These are phyloP conservation scores for Bryconaethiops microstoma DNA, from an alignment of 2,797 vertebrate genomes.

Conservation along the genomic window DNA sequence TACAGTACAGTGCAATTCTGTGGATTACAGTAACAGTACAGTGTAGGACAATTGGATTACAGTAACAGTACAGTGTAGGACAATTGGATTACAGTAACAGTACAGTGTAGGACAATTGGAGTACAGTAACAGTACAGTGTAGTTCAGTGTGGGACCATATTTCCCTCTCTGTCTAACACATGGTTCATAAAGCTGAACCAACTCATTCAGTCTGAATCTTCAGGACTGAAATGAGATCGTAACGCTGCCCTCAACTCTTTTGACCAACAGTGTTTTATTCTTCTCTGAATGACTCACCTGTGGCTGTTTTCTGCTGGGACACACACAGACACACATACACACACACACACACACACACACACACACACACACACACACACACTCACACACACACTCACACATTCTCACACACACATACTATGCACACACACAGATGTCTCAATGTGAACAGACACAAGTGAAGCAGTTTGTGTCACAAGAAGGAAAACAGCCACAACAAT, in stretches of 20 bases:
- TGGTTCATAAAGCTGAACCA: slow-evolving; percentile 78
- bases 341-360: too few relatives aligned
- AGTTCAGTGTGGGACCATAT: slow-evolving; percentile 67
- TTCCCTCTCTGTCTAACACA: slow-evolving; percentile 72
- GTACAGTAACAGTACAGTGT: too few relatives aligned
- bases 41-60: not conserved
- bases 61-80: too few relatives aligned
- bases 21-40: not conserved
- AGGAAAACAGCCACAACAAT: not conserved
- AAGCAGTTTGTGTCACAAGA: not conserved
- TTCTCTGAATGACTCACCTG: not conserved
- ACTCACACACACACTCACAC: too few relatives aligned
- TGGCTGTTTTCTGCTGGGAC: slow-evolving; percentile 34
- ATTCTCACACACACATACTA: too few relatives aligned
- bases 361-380: too few relatives aligned
- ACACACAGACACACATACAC: too few relatives aligned
- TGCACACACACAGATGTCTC: too few relatives aligned
- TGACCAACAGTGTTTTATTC: not conserved
- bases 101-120: too few relatives aligned
- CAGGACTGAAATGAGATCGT: slow-evolving; percentile 74
- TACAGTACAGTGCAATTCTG: not conserved
- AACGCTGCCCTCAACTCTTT: slow-evolving; percentile 50
- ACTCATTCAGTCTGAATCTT: slow-evolving; percentile 74
- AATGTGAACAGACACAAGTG: not conserved
- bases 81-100: too few relatives aligned